These are phyloP conservation scores for Nezara viridula DNA, from an alignment of 2,888 invertebrate genomes.

Conservation along the genomic window DNA sequence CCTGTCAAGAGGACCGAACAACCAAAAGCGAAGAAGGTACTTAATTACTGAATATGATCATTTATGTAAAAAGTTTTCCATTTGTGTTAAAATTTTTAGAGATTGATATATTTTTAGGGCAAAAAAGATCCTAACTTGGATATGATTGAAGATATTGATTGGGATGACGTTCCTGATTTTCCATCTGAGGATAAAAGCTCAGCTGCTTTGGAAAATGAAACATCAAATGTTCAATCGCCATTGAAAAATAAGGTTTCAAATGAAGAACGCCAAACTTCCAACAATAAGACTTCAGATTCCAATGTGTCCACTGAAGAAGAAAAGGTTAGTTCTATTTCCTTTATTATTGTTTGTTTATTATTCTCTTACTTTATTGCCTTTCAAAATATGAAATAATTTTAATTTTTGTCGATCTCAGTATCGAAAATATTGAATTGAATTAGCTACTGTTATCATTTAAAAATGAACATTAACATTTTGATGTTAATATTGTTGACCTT, in stretches of 20 bases:
- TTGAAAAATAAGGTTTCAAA: not conserved
- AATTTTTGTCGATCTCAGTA: no score
- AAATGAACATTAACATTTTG: no score
- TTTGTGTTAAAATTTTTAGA: not conserved
- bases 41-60: not conserved
- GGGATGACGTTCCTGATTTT: slow-evolving; percentile 54
- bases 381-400: not conserved
- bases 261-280: not conserved
- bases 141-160: slow-evolving; percentile 51
- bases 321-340: not conserved
- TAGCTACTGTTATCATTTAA: no score
- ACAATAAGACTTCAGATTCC: not conserved
- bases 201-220: not conserved
- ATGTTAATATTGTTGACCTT: no score
- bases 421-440: no score
- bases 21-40: slow-evolving; percentile 54
- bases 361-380: not conserved
- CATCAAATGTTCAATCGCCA: not conserved
- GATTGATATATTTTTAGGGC: not conserved
- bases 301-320: not conserved
- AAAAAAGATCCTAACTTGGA: slow-evolving; percentile 1
- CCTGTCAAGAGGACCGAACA: slow-evolving; percentile 62
- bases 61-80: not conserved
- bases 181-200: not conserved
- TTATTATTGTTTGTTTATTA: no score